phyloP scores from a whole-genome alignment of 2,888 invertebrate species.

The Dasysyrphus albostriatus region DNA sequence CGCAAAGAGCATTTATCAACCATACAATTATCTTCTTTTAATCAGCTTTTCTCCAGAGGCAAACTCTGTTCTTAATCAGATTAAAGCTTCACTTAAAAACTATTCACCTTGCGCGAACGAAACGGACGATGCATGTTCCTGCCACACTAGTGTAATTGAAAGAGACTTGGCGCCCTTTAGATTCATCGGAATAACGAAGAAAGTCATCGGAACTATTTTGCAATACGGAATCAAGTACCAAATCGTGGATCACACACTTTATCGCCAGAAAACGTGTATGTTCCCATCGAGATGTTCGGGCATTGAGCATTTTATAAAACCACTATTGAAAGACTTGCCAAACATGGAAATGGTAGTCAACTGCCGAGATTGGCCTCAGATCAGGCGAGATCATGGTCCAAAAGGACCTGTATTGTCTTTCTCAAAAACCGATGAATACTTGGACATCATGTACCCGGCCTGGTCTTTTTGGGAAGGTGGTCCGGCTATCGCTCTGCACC shows the following conservation, averaged over 20 bases:
- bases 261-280: slow-evolving; percentile 93
- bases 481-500: slow-evolving; percentile 96
- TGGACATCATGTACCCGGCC: slow-evolving; percentile 97
- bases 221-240: slow-evolving; percentile 91
- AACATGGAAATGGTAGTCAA: slow-evolving; percentile 95
- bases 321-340: slow-evolving; percentile 88
- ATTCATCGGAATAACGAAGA: slow-evolving; percentile 88
- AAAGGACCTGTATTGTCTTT: slow-evolving; percentile 96
- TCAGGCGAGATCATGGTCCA: slow-evolving; percentile 84
- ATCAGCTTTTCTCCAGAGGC: slow-evolving; percentile 70
- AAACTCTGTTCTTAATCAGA: slow-evolving; percentile 82
- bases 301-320: slow-evolving; percentile 93
- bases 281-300: slow-evolving; percentile 97
- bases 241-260: slow-evolving; percentile 91
- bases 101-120: slow-evolving; percentile 86
- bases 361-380: slow-evolving; percentile 96
- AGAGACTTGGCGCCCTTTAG: slow-evolving; percentile 89
- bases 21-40: neutral
- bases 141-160: slow-evolving; percentile 87
- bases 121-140: slow-evolving; percentile 85
- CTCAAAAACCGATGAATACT: slow-evolving; percentile 92
- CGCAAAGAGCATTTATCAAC: neutral
- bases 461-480: slow-evolving; percentile 99
- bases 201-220: slow-evolving; percentile 86
- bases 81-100: slow-evolving; percentile 84